phyloP scores from a whole-genome alignment of 2,113 vertebrate species.

The Phocoena phocoena region DNA sequence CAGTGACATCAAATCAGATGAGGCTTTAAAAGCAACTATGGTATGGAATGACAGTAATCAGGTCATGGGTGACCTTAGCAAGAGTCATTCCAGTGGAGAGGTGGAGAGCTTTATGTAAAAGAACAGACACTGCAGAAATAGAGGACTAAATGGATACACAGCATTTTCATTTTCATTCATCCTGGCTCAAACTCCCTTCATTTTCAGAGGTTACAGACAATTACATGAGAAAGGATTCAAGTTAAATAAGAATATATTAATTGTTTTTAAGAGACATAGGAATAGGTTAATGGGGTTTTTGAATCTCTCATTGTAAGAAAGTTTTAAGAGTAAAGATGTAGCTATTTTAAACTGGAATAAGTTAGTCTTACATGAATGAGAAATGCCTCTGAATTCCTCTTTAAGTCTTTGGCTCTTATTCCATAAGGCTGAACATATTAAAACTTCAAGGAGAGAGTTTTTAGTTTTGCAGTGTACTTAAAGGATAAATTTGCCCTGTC shows the following conservation, averaged over 20 bases:
- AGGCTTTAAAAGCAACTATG: background rate
- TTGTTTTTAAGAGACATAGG: background rate
- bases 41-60: background rate
- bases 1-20: background rate
- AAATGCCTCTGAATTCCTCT: background rate
- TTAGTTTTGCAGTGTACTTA: conserved; percentile 45
- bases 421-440: background rate
- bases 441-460: conserved; percentile 28
- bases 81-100: background rate
- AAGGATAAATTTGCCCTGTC: conserved; percentile 50
- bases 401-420: background rate
- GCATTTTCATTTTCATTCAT: background rate
- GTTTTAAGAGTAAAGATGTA: background rate
- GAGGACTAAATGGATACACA: background rate
- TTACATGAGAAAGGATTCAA: conserved; percentile 7
- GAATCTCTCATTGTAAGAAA: conserved; percentile 30
- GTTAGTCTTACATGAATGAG: conserved; percentile 20
- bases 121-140: background rate
- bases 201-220: background rate
- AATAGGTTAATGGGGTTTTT: background rate
- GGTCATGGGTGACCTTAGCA: background rate
- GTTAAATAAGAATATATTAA: background rate
- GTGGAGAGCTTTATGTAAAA: background rate
- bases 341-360: background rate
- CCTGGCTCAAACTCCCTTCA: background rate